Evolutionary conservation across 2,113 vertebrate genomes (phyloP), one percentile per base, ranked within the genome.

Genomic region (Galeopterus variegatus): DNA sequence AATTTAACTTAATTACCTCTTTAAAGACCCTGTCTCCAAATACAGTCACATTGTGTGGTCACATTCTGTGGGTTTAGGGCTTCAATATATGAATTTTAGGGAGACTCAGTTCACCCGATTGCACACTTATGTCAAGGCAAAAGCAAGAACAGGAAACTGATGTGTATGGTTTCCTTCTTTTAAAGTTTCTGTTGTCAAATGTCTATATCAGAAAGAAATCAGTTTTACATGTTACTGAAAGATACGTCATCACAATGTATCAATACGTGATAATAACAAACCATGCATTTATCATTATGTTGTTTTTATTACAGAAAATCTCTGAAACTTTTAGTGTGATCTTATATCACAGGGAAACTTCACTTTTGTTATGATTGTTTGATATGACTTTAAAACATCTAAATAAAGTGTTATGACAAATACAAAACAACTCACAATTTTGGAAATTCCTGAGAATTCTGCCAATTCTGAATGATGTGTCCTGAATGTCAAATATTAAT

Each of bases 381-480:
- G 13, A 64, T 64, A 41, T 28, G 65, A 73, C 54, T 93, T 89
- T 14, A 89, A 96, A 93, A 58, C 19, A 88, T 58, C n/a, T 33
- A 82, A 60, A 58, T 65, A 73, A 92, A 85, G 0, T 52, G 8
- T 9, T 56, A 41, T 52, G 62, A 80, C 93, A 92, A 89, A 88
- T 85, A 84, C 17, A 56, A 58, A 92, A 88, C 67, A 36, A 72
- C 33, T 79, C 64, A 67, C 1, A 88, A 83, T 48, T 79, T 95
- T 54, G 56, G 26, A 50, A 70, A 41, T 64, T 54, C 23, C 28
- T 33, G 2, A 89, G 70, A 89, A 80, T 72, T 33, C 9, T 75
- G 9, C 17, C 28, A 80, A 48, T 62, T 45, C 36, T 73, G 12
- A 28, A 52, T 45, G 4, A 56, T 80, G 26, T 75, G 80, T 90